These are phyloP conservation scores for Perca schrenkii DNA, from an alignment of 2,113 vertebrate genomes.

Conservation along the genomic window DNA sequence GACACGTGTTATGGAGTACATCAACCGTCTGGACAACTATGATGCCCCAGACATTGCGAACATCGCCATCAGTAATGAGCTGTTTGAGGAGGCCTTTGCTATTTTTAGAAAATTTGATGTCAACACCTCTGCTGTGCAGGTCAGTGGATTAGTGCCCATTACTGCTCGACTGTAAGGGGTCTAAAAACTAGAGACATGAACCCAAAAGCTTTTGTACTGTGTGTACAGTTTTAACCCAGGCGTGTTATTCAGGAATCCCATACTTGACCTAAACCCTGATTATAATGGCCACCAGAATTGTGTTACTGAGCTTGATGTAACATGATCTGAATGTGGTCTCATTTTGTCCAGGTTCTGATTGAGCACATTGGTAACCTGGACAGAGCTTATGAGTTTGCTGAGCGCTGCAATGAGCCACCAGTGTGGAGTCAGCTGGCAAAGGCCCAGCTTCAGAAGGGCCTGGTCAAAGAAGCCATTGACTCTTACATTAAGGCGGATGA, in stretches of 20 bases:
- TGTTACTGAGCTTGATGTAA: neutral
- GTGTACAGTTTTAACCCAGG: neutral
- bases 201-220: neutral
- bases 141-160: conserved; percentile 60
- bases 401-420: conserved; percentile 98
- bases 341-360: conserved; percentile 90
- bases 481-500: conserved; percentile 99
- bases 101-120: conserved; percentile 99
- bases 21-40: conserved; percentile 98
- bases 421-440: conserved; percentile 99
- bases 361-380: conserved; percentile 99
- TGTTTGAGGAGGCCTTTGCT: conserved; percentile 98
- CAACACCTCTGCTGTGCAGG: conserved; percentile 99
- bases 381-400: conserved; percentile 97
- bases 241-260: neutral
- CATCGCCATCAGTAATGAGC: conserved; percentile 98
- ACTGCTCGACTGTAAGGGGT: neutral
- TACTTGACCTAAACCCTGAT: neutral
- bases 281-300: neutral
- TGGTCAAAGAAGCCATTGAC: conserved; percentile 99
- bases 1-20: conserved; percentile 99
- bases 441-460: conserved; percentile 97
- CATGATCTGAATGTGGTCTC: neutral
- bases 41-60: conserved; percentile 99
- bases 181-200: neutral